phyloP scores from a whole-genome alignment of 2,888 invertebrate species.

The Dione vanillae region DNA sequence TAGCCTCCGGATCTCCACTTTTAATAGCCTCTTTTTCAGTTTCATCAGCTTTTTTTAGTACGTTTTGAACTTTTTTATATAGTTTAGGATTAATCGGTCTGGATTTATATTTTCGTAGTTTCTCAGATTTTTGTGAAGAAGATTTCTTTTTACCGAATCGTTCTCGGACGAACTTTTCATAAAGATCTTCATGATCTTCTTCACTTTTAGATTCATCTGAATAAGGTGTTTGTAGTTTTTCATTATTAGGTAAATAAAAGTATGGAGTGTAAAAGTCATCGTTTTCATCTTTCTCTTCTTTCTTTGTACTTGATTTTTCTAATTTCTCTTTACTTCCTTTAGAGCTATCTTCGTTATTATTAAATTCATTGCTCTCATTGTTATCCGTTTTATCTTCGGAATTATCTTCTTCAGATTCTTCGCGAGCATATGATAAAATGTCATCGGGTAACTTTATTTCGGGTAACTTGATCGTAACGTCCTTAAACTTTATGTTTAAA shows the following conservation, averaged over 20 bases:
- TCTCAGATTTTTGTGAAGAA: constrained; percentile 61
- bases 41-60: constrained; percentile 72
- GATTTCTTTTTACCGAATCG: constrained; percentile 71
- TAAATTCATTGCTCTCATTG: constrained; percentile 52
- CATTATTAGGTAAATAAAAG: constrained; percentile 31
- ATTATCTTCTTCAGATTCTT: constrained; percentile 53
- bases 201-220: constrained; percentile 37
- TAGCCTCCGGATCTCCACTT: constrained; percentile 75
- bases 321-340: constrained; percentile 43
- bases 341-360: constrained; percentile 57
- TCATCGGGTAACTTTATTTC: constrained; percentile 80
- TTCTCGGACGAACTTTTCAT: constrained; percentile 78
- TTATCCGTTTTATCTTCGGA: constrained; percentile 50
- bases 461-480: constrained; percentile 72
- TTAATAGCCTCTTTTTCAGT: constrained; percentile 70
- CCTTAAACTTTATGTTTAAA: constrained; percentile 72
- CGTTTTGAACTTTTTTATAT: constrained; percentile 64
- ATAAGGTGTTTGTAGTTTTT: constrained; percentile 45
- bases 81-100: constrained; percentile 62
- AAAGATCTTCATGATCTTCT: constrained; percentile 67
- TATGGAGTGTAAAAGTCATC: constrained; percentile 47
- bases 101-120: constrained; percentile 53
- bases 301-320: constrained; percentile 36
- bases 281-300: constrained; percentile 47
- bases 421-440: constrained; percentile 66